Percentiles rank a stretch among this genome's conserved stretches.
Evolutionary conservation across 2,113 vertebrate species (phyloP).

Genomic region (Phaethornis superciliosus): DNA sequence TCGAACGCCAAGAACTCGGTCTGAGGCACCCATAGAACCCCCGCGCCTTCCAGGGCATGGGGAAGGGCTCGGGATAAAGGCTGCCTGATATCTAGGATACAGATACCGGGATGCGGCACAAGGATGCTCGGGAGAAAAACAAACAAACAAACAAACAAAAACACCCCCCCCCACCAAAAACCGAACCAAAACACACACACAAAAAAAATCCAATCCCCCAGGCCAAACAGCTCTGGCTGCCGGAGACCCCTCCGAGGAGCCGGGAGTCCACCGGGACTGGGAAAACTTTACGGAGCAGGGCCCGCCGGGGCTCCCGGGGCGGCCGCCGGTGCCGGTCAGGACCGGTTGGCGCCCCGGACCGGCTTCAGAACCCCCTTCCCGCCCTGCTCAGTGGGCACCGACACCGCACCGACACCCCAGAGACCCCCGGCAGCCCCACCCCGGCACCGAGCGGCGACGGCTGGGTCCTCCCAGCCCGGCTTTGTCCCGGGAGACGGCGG

Average conservation of each 20-base stretch:
- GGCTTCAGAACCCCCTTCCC: neutral
- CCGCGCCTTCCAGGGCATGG: neutral
- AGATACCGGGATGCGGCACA: neutral
- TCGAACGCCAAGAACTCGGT: neutral
- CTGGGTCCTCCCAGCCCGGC: neutral
- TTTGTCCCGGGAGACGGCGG: neutral
- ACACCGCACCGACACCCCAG: neutral
- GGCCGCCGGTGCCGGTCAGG: neutral
- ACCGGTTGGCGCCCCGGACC: too few species aligned
- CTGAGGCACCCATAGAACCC: neutral
- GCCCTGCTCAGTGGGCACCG: neutral
- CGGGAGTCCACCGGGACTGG: neutral
- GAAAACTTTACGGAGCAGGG: neutral
- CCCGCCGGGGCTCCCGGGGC: neutral
- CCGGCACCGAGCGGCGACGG: neutral
- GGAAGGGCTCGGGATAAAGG: neutral
- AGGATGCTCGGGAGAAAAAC: neutral
- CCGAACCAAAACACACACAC: too few species aligned
- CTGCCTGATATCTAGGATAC: neutral
- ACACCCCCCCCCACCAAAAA: too few species aligned
- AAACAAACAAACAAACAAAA: too few species aligned
- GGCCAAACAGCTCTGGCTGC: neutral
- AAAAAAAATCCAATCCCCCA: neutral
- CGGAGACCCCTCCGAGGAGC: neutral
- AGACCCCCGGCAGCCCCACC: neutral